These are phyloP conservation scores for Sclerurus mexicanus DNA, from an alignment of 2,113 vertebrate species.

Conservation along the genomic window DNA sequence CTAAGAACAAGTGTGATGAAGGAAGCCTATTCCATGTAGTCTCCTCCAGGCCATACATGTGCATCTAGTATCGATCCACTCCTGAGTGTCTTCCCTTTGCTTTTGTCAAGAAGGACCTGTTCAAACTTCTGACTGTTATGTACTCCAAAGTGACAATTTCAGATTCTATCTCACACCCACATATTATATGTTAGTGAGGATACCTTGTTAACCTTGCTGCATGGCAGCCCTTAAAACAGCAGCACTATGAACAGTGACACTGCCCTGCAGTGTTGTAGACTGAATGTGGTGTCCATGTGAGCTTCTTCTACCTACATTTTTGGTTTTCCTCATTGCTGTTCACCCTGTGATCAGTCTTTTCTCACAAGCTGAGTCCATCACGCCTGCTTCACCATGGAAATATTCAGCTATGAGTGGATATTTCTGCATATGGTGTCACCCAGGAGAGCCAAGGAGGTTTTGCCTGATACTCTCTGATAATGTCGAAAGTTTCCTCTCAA, in stretches of 20 bases:
- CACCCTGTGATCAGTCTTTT: not conserved
- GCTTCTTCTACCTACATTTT: not conserved
- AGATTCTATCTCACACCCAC: not conserved
- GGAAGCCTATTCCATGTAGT: not conserved
- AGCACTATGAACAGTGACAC: not conserved
- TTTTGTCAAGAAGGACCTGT: not conserved
- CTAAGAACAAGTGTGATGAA: not conserved
- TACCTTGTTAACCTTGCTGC: accelerated
- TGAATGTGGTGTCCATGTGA: not conserved
- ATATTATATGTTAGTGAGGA: not conserved
- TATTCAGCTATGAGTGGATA: not conserved
- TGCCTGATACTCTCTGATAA: not conserved
- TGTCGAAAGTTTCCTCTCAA: not conserved
- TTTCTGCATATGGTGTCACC: not conserved
- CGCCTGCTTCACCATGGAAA: not conserved
- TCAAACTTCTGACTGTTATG: not conserved
- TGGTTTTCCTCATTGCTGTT: not conserved
- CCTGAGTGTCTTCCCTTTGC: not conserved
- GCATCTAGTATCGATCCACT: not conserved
- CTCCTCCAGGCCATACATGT: not conserved
- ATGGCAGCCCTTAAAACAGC: not conserved
- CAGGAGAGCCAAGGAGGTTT: not conserved
- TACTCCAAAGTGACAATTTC: not conserved
- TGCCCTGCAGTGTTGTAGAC: accelerated
- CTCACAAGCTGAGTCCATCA: not conserved